Evolutionary conservation across 1,140 invertebrate species (phyloP), one percentile per base, ranked within the genome.

Genomic region (Dysdera silvatica): DNA sequence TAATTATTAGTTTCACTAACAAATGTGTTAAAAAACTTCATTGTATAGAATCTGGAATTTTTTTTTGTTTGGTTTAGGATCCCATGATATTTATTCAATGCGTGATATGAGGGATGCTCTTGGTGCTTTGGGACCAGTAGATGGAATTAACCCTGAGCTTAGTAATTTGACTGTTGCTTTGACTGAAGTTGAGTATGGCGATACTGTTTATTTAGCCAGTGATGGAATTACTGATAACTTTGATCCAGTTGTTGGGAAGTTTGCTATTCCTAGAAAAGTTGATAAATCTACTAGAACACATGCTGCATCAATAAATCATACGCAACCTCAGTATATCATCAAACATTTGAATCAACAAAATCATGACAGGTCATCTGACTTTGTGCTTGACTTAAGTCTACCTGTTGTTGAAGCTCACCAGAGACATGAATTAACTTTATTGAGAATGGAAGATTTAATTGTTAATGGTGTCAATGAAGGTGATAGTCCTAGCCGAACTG

Each of bases 161-260:
- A 89, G 88, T 69, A 95, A 95, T 77, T 78, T 95, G n/a, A 95
- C 91, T 0, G 86, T 91, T 67, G 88, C 89, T 0, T 83, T 95
- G 81, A 94, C 88, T 1, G 84, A 89, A 66, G 81, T 91, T 28
- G 86, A 91, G 54, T 74, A 80, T 40, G 89, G 87, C 12, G 92
- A 95, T 74, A 85, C 95, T 66, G 86, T 95, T 29, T 91, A 93
- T 73, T 79, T 95, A n/a, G 91, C 90, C 0, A 90, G 87, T 23
- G 91, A 95, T 74, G 91, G 91, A 12, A 84, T 95, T 32, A 91
- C 88, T 10, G 91, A 95, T 72, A 95, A 95, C 74, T 92, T 94
- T 74, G 91, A 95, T 78, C 92, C 91, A 2, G 91, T 94, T 37
- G 91, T 95, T 58, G 91, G 91, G 8, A 91, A 91, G 77, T 91